phyloP scores from a whole-genome alignment of 2,797 vertebrate species.

The Coccyzus lansbergi region DNA sequence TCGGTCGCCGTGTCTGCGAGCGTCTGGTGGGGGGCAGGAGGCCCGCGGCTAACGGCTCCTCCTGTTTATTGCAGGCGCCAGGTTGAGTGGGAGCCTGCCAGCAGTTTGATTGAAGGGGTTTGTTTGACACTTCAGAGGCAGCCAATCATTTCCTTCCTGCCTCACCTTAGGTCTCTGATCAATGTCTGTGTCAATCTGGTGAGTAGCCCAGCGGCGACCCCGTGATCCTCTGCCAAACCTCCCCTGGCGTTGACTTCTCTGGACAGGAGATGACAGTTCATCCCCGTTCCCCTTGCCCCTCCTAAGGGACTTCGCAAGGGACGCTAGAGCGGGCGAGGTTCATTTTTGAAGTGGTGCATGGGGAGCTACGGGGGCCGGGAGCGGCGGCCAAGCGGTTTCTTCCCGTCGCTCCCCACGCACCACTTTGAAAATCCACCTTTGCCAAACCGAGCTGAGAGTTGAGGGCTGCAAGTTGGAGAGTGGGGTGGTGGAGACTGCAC shows the following conservation, averaged over 20 bases:
- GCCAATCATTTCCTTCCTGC: conserved; percentile 99
- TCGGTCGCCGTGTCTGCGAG: conserved; percentile 61
- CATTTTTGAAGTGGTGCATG: conserved; percentile 80
- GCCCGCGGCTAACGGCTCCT: conserved; percentile 75
- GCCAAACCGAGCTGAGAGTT: conserved; percentile 79
- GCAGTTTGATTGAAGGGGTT: conserved; percentile 99
- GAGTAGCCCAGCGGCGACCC: conserved; percentile 77
- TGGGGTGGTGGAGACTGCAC: conserved; percentile 79
- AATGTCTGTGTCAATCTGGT: conserved; percentile 99
- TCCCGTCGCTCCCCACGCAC: conserved; percentile 74
- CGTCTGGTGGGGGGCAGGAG: conserved; percentile 61
- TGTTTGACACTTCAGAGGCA: conserved; percentile 98
- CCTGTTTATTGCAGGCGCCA: conserved; percentile 92
- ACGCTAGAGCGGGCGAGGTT: conserved; percentile 69
- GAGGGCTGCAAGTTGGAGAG: conserved; percentile 87
- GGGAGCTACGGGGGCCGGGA: conserved; percentile 64
- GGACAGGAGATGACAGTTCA: conserved; percentile 67
- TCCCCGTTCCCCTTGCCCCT: conserved; percentile 26
- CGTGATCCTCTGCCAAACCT: conserved; percentile 65
- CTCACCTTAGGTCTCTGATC: conserved; percentile 98
- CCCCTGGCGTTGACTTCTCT: conserved; percentile 74
- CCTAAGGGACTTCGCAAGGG: conserved; percentile 61
- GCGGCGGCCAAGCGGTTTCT: conserved; percentile 21
- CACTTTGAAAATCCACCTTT: conserved; percentile 79
- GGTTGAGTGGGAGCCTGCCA: conserved; percentile 99